Evolutionary conservation across 2,797 vertebrate species (phyloP).

Genomic region (Kryptopterus vitreolus): DNA sequence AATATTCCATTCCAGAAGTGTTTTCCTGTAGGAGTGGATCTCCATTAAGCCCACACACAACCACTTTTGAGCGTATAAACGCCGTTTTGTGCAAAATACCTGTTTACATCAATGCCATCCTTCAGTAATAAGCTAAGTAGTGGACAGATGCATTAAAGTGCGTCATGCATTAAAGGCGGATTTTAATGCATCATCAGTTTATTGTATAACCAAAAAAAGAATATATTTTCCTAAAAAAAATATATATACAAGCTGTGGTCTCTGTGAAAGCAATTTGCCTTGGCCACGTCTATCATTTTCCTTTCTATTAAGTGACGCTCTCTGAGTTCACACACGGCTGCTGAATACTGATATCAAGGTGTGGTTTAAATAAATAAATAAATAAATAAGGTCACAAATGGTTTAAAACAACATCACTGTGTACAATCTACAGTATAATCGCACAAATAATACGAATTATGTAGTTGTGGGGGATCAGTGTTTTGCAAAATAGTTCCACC

Average conservation of each 20-base stretch:
- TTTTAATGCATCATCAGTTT: slow-evolving; percentile 13
- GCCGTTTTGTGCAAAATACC: slow-evolving; percentile 21
- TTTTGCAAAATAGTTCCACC: background rate
- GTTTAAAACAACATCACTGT: background rate
- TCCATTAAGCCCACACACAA: background rate
- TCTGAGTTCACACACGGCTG: background rate
- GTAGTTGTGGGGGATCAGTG: background rate
- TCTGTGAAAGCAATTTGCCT: slow-evolving; percentile 2
- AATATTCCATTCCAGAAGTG: background rate
- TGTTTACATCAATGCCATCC: slow-evolving; percentile 13
- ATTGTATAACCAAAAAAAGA: slow-evolving; percentile 17
- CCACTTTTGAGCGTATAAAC: slow-evolving; percentile 7
- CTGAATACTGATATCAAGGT: background rate
- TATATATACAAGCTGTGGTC: background rate
- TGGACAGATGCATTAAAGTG: background rate
- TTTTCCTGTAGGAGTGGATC: background rate
- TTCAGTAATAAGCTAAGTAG: slow-evolving; percentile 29
- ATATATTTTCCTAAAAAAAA: slow-evolving; percentile 28
- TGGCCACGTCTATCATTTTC: background rate
- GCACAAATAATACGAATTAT: background rate
- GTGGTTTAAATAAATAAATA: too few species aligned
- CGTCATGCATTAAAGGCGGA: background rate
- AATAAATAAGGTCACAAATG: background rate
- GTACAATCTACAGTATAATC: background rate
- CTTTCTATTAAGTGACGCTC: background rate